Base-by-base conservation (phyloP, 2,888 invertebrate genomes). In the Rotaria sp. region DNA sequence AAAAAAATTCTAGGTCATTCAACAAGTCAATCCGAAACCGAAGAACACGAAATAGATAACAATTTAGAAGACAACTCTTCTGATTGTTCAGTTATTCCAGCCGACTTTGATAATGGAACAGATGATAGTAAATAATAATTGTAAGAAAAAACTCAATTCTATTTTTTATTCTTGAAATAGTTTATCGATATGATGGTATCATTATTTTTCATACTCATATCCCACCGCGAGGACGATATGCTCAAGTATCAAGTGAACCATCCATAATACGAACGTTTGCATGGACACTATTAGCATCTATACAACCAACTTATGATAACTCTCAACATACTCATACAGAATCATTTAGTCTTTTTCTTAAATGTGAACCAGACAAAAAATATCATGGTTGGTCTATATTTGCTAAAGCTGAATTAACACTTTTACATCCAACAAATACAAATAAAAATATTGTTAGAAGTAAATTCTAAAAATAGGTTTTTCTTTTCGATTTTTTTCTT, bases 341-440 rank as follows among this genome's bases (percentile, higher is more conserved):
- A 26, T 11, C 3, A 4, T 89, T 93, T 30, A 93, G 93, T 21
- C 93, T 93, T 89, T 93, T 93, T 89, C 93, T 97, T 50, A 96
- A 97, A 92, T 98, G 98, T 91, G 98, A 99, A 91, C 97, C 96
- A 24, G 97, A 98, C 91, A 96, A 97, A 88, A 97, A 97, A 90
- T 96, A 97, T 8, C 94, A 96, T 92, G 90, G 96, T 85, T 99
- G 99, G 99, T 97, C 96, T 15, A 98, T 98, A 90, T 96, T 96
- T 91, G 98, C 98, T 74, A 94, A 94, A 90, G 98, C 98, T 24
- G 97, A 98, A 90, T 92, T 99, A 88, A 94, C 95, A 88, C 93
- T 99, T 85, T 93, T 97, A 88, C 86, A 86, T 75, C 38, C 85
- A 85, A 86, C 85, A 41, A 57, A 86, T 35, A 45, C 85, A 8